A percentile compares a stretch with the other conserved stretches of the same genome.
Evolutionary conservation across 2,113 vertebrate species (phyloP).

Genomic region (Pimephales promelas): DNA sequence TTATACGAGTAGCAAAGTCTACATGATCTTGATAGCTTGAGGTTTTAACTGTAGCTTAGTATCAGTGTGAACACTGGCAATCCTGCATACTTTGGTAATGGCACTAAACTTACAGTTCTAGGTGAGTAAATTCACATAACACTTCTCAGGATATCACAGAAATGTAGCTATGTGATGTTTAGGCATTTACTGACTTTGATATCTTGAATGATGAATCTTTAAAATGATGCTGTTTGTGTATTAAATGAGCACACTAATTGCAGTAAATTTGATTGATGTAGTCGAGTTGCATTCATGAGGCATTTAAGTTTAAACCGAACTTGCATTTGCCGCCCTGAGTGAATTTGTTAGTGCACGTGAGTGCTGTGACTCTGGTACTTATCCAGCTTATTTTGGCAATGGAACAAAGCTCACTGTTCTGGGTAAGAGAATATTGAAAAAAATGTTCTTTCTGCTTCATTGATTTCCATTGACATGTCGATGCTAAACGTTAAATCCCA

Average conservation of each 20-base stretch:
- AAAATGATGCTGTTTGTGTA: not conserved
- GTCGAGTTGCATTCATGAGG: not conserved
- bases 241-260: no score
- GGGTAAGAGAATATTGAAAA: not conserved
- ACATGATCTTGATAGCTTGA: not conserved
- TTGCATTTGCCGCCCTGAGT: not conserved
- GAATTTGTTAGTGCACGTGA: conserved; percentile 11
- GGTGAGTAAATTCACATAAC: not conserved
- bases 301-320: not conserved
- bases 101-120: conserved; percentile 14
- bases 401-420: conserved; percentile 2
- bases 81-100: conserved; percentile 3
- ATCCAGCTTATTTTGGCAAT: conserved; percentile 1
- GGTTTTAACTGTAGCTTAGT: conserved; percentile 49
- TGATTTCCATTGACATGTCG: not conserved
- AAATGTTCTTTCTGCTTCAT: not conserved
- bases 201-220: not conserved
- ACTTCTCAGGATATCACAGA: not conserved
- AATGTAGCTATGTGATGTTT: not conserved
- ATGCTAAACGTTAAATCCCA: not conserved
- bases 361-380: not conserved
- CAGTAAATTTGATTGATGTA: not conserved
- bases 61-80: conserved; percentile 22
- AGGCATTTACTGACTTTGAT: not conserved
- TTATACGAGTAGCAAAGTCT: not conserved